Evolutionary conservation across 2,888 invertebrate genomes (phyloP).

Genomic region (Lutraria lutraria): DNA sequence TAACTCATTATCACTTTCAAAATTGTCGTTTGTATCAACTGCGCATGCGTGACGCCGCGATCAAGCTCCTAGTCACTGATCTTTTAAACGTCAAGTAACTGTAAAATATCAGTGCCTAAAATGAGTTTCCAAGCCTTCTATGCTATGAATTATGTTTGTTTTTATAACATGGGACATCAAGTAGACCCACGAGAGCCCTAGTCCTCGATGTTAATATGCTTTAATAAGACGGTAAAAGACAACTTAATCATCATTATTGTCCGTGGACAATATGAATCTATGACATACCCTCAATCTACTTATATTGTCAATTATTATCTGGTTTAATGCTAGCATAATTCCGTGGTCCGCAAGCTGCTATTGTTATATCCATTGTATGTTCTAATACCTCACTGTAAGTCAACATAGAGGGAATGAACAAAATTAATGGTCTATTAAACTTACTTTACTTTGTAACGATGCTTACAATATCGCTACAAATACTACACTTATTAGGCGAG

Average conservation of each 20-base stretch:
- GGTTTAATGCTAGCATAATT: neutral
- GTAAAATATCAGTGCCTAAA: neutral
- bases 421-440: too few species aligned
- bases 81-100: neutral
- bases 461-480: too few species aligned
- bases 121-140: neutral
- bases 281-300: neutral
- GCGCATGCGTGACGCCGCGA: neutral
- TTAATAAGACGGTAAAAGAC: neutral
- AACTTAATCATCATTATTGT: neutral
- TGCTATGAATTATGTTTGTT: neutral
- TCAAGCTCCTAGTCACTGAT: neutral
- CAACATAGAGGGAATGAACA: neutral
- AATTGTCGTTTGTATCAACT: neutral
- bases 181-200: neutral
- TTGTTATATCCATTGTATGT: neutral
- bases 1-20: neutral
- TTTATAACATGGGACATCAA: neutral
- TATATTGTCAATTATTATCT: neutral
- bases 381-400: neutral
- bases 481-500: too few species aligned
- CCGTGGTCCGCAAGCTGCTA: neutral
- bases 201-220: neutral
- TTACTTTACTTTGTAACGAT: too few species aligned
- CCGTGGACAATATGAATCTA: neutral